These are phyloP conservation scores for Caenorhabditis virilis DNA, from an alignment of 2,888 invertebrate genomes.

Conservation along the genomic window DNA sequence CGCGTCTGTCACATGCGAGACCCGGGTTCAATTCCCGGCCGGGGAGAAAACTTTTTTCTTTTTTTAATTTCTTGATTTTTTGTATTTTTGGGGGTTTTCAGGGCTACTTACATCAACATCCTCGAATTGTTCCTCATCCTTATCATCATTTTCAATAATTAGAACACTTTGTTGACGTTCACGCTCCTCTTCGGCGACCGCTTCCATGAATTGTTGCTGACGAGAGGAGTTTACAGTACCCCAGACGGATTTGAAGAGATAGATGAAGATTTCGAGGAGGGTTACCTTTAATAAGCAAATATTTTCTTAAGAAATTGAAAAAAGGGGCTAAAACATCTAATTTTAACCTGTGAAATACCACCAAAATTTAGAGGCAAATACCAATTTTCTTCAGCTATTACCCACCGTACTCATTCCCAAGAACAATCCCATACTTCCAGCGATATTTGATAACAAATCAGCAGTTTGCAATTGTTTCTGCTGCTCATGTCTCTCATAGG, in stretches of 20 bases:
- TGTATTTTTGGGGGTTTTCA: neutral
- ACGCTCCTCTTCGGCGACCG: slow-evolving; percentile 41
- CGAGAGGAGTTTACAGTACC: slow-evolving; percentile 52
- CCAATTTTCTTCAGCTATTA: too few species aligned
- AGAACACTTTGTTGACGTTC: slow-evolving; percentile 46
- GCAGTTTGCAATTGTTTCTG: slow-evolving; percentile 58
- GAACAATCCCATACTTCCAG: slow-evolving; percentile 60
- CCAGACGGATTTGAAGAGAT: slow-evolving; percentile 53
- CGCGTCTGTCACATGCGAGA: slow-evolving; percentile 67
- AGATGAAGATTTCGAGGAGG: slow-evolving; percentile 58
- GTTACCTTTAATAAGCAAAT: slow-evolving; percentile 53
- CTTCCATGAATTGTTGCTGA: slow-evolving; percentile 54
- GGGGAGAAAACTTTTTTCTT: slow-evolving; percentile 57
- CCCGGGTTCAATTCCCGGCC: slow-evolving; percentile 67
- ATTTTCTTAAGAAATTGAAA: too few species aligned
- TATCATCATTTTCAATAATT: slow-evolving; percentile 41
- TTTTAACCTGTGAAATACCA: neutral
- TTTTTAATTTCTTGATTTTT: neutral
- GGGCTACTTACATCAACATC: neutral
- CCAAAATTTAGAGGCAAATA: too few species aligned
- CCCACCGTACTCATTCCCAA: slow-evolving; percentile 56
- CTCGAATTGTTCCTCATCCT: slow-evolving; percentile 5
- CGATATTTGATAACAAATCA: slow-evolving; percentile 58
- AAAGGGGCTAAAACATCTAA: too few species aligned
- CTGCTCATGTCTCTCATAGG: slow-evolving; percentile 54